Base-by-base conservation (phyloP, 2,888 invertebrate species). In the Drosophila niveifrons region DNA sequence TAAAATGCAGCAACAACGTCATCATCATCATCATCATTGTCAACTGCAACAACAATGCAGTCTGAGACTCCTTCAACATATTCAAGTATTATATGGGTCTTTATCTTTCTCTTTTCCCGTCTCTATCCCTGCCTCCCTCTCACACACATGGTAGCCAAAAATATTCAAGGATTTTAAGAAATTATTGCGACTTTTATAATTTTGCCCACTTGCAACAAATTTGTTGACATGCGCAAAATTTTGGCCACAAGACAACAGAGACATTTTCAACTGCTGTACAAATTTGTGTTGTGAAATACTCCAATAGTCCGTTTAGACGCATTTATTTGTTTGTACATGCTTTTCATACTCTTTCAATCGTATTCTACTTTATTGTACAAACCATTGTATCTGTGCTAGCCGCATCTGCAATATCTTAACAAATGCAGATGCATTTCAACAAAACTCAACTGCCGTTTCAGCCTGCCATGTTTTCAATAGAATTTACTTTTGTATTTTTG, bases 191-290 rank as follows among this genome's bases (percentile, higher is more conserved):
- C 85, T 89, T 84, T 84, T 84, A 84, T 87, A 83, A 87, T 83
- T 80, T 82, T 72, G 68, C 52, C 56, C 70, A 80, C 69, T 78
- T 53, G 55, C 61, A 66, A 64, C 63, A 78, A 82, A 84, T 88
- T 87, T 86, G 90, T 83, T 90, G 89, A 85, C 84, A 86, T 86
- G 90, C 90, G 89, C 85, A 89, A 81, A 77, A 72, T 76, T 29
- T 72, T 61, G 65, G 70, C 69, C 62, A 61, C 78, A 78, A 39
- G 29, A 39, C 63, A 23, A 34, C 63, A 29, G 56, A 80, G 69
- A 84, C 81, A 75, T 66, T 78, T 73, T 66, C 80, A 88, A 80
- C 75, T 89, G 66, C 67, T 71, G 74, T 66, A 61, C 67, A 61
- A 57, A 82, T 85, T 75, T 88, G 82, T 72, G 82, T 72, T 80